Base-by-base conservation (phyloP, 2,113 vertebrate species). In the Chaetorhynchus papuensis region DNA sequence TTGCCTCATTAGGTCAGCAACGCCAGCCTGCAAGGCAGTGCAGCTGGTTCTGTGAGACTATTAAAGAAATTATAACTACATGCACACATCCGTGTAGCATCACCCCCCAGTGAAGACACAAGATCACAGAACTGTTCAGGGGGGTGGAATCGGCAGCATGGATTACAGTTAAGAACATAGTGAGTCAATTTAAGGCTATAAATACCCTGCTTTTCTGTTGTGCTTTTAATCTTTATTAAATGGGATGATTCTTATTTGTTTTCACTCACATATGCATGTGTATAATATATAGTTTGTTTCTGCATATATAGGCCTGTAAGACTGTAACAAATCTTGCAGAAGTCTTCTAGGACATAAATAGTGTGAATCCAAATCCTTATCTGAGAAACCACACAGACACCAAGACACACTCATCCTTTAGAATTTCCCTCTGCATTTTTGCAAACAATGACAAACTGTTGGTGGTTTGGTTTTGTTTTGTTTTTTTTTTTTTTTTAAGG, bases 1-100 rank as follows among this genome's bases (percentile, higher is more conserved):
- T 64, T 96, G 92, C 92, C 93, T 96, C 93, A 81, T 93, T 94
- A 95, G 87, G 88, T 89, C 94, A 88, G 78, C 90, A 75, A 10
- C 2, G 22, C 22, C 90, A 71, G 76, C 64, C 54, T 60, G 11
- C 50, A 2, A 66, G 75, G 69, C 52, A 60, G 1, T 33, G 79
- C 87, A 83, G 85, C 64, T 86, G 93, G 42, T 42, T 88, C 83
- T 68, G 60, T 17, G 71, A 11, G 47, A 50, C 42, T 19, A 4
- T 30, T 81, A 86, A 77, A 86, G 82, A 88, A 94, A 86, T 82
- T 68, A 70, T 17, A 75, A 90, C 92, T 95, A 45, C 83, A 35
- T 6, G 15, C 64, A 71, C 54, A 63, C 50, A 59, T 10, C 42
- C 47, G 66, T 64, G 71, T 26, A 94, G 85, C 71, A 81, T 50